These are phyloP conservation scores for Macrostomum lignano DNA, from an alignment of 1,140 invertebrate species.

Conservation along the genomic window DNA sequence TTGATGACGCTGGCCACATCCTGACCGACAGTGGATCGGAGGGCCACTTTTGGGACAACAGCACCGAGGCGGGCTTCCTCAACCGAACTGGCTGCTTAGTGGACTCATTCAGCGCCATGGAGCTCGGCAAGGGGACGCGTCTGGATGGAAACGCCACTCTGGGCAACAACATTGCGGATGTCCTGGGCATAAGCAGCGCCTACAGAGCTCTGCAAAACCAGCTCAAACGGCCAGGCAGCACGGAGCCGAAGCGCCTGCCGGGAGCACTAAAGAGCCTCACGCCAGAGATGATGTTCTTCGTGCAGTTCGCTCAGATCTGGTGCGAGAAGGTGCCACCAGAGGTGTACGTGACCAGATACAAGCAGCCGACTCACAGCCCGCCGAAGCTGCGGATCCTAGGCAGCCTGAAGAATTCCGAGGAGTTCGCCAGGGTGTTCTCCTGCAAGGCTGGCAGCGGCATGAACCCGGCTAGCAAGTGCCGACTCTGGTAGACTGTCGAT, in stretches of 20 bases:
- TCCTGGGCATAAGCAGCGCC: constrained; percentile 32
- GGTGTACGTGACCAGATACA: too few species aligned
- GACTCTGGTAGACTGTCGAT: too few species aligned
- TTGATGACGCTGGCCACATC: constrained; percentile 34
- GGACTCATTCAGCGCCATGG: too few species aligned
- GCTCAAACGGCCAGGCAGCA: too few species aligned
- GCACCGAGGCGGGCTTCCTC: constrained; percentile 10
- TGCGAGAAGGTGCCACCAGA: too few species aligned
- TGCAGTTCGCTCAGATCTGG: too few species aligned
- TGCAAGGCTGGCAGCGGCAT: constrained; percentile 35
- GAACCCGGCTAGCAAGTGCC: constrained; percentile 53
- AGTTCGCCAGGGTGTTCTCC: constrained; percentile 15
- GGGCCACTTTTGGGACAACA: constrained; percentile 13
- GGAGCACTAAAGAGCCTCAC: too few species aligned
- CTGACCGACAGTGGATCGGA: constrained; percentile 11
- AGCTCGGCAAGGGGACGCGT: too few species aligned
- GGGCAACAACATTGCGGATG: constrained; percentile 41
- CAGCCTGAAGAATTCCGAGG: constrained; percentile 8
- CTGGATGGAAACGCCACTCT: constrained; percentile 39
- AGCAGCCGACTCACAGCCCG: too few species aligned
- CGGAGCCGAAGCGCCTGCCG: too few species aligned
- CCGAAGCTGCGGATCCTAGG: constrained; percentile 7
- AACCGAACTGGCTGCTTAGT: constrained; percentile 10
- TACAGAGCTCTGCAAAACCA: constrained; percentile 10
- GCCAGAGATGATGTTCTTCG: too few species aligned